A percentile compares a stretch with the other conserved stretches of the same genome.
Evolutionary conservation across 2,888 invertebrate genomes (phyloP).

Genomic region (Nephrocerus scutellatus): DNA sequence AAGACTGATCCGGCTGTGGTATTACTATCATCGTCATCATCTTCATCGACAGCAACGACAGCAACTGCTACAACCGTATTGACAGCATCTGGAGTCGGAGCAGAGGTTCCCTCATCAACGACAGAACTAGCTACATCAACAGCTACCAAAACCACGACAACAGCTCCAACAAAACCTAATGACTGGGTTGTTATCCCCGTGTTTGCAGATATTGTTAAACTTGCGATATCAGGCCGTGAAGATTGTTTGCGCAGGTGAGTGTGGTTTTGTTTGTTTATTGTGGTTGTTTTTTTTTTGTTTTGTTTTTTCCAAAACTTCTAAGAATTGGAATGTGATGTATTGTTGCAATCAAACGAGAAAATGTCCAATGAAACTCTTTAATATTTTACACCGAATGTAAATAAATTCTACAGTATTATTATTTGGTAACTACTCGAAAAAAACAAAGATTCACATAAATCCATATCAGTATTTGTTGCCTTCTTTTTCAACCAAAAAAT

Average conservation of each 20-base stretch:
- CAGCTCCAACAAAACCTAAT: conserved; percentile 36
- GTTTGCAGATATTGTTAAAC: conserved; percentile 48
- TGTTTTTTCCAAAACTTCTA: no score
- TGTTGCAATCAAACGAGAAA: no score
- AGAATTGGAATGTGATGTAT: no score
- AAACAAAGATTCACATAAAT: no score
- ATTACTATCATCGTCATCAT: conserved; percentile 21
- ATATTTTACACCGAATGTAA: no score
- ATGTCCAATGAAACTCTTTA: no score
- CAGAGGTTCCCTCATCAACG: conserved; percentile 13
- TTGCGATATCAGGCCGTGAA: conserved; percentile 46
- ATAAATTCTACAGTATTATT: no score
- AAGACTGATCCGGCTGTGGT: conserved; percentile 22
- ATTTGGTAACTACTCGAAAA: no score
- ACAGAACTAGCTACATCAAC: conserved; percentile 16
- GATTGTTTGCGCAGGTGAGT: conserved; percentile 46
- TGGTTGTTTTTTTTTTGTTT: conserved; percentile 15
- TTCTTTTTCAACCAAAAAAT: no score
- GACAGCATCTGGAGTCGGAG: conserved; percentile 17
- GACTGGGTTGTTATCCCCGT: conserved; percentile 49
- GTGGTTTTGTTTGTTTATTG: conserved; percentile 9
- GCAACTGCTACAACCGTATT: conserved; percentile 18
- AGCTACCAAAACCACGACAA: conserved; percentile 17
- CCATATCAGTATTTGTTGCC: no score
- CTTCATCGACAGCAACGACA: conserved; percentile 23